Conservation (phyloP, 2,888 invertebrate genomes). For the Eucera pruinosa region DNA sequence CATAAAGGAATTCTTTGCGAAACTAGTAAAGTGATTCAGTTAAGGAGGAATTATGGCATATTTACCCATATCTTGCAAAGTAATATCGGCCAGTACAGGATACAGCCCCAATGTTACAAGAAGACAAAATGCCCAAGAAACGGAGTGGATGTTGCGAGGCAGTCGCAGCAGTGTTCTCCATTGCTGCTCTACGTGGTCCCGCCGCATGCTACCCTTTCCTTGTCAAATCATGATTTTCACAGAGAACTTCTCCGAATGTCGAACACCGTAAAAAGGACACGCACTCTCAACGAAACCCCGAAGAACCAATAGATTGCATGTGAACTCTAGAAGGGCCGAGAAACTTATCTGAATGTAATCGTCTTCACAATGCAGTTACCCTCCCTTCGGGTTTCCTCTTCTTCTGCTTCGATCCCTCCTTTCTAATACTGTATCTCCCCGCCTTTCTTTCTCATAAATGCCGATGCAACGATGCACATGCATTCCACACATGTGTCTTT, state of each 20-base stretch:
- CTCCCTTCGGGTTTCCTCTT: constrained; percentile 52
- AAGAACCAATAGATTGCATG: background rate
- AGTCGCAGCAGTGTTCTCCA: constrained; percentile 72
- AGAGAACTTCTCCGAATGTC: constrained; percentile 29
- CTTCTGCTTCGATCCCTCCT: constrained; percentile 52
- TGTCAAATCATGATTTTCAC: constrained; percentile 72
- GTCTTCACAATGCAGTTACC: constrained; percentile 32
- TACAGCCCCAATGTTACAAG: constrained; percentile 29
- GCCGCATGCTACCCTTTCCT: constrained; percentile 71
- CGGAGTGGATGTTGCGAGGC: constrained; percentile 54
- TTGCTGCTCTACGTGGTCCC: constrained; percentile 63
- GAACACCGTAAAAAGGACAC: background rate
- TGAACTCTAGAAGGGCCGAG: constrained; percentile 14
- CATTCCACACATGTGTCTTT: constrained; percentile 72
- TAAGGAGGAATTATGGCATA: background rate
- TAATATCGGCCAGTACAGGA: constrained; percentile 47
- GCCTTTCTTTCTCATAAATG: constrained; percentile 34
- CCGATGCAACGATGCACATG: constrained; percentile 53
- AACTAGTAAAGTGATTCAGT: background rate
- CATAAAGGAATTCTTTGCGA: background rate
- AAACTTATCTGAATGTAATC: constrained; percentile 43
- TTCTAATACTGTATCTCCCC: constrained; percentile 26
- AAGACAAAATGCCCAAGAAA: constrained; percentile 42
- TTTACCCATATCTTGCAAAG: constrained; percentile 66
- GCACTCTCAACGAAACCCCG: background rate